phyloP scores from a whole-genome alignment of 2,888 invertebrate genomes.

The Autographa pulchrina region DNA sequence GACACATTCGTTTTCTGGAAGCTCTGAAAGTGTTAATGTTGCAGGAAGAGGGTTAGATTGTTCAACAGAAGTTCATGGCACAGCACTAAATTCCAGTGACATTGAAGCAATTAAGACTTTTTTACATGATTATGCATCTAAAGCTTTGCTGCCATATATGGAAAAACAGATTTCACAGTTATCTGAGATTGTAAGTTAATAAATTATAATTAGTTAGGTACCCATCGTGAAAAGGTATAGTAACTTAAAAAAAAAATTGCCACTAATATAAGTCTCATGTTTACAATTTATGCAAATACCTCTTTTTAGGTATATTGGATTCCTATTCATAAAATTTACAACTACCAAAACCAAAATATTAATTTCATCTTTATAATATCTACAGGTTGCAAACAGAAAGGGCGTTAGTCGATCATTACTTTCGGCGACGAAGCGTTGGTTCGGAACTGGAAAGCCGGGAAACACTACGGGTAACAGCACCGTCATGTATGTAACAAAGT shows the following conservation, averaged over 20 bases:
- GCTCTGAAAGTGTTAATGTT: constrained; percentile 90
- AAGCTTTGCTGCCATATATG: constrained; percentile 96
- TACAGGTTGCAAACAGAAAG: constrained; percentile 94
- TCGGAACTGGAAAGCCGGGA: constrained; percentile 96
- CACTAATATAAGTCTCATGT: too few species aligned
- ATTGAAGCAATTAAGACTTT: constrained; percentile 95
- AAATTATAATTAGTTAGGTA: background rate
- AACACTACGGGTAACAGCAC: constrained; percentile 93
- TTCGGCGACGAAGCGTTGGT: constrained; percentile 98
- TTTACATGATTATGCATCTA: constrained; percentile 95
- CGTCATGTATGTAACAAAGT: constrained; percentile 93
- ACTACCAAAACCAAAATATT: too few species aligned
- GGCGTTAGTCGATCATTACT: constrained; percentile 97
- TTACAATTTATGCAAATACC: too few species aligned
- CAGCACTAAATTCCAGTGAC: constrained; percentile 94
- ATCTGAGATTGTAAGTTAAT: constrained; percentile 92
- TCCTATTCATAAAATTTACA: too few species aligned
- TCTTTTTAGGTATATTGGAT: too few species aligned
- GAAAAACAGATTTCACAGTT: constrained; percentile 96
- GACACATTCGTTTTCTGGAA: constrained; percentile 87
- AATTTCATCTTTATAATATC: background rate
- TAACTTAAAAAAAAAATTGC: too few species aligned
- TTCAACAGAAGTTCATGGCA: constrained; percentile 91
- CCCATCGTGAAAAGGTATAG: too few species aligned
- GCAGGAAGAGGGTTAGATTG: constrained; percentile 83